phyloP scores from a whole-genome alignment of 2,113 vertebrate species.

The Mesembrinibis cayennensis region DNA sequence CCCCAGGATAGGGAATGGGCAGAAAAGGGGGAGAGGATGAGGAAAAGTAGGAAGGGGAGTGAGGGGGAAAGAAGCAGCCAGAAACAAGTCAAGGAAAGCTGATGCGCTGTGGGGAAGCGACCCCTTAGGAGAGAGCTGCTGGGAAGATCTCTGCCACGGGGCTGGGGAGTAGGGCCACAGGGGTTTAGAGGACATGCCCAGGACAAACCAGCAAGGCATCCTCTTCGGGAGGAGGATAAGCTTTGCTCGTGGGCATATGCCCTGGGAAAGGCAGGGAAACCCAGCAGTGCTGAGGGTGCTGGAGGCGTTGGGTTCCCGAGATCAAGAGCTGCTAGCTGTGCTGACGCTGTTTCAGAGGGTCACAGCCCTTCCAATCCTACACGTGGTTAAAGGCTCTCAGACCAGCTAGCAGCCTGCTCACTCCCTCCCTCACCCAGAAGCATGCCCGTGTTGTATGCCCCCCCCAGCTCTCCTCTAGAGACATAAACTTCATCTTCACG shows the following conservation, averaged over 20 bases:
- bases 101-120: background rate
- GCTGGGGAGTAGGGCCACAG: background rate
- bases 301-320: constrained; percentile 11
- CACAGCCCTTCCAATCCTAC: background rate
- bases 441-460: background rate
- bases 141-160: background rate
- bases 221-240: background rate
- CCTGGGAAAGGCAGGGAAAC: background rate
- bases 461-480: background rate
- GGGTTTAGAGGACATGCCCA: background rate
- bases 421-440: background rate
- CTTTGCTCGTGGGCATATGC: background rate
- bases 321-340: background rate
- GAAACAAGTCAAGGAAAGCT: background rate
- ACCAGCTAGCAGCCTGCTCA: background rate
- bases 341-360: background rate
- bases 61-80: background rate
- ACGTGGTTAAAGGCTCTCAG: background rate
- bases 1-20: accelerated
- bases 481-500: background rate
- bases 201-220: background rate
- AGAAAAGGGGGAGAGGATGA: background rate
- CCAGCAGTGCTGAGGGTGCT: constrained; percentile 31
- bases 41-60: background rate
- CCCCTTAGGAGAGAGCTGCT: background rate